phyloP scores from a whole-genome alignment of 2,113 vertebrate genomes.

The Etheostoma spectabile region DNA sequence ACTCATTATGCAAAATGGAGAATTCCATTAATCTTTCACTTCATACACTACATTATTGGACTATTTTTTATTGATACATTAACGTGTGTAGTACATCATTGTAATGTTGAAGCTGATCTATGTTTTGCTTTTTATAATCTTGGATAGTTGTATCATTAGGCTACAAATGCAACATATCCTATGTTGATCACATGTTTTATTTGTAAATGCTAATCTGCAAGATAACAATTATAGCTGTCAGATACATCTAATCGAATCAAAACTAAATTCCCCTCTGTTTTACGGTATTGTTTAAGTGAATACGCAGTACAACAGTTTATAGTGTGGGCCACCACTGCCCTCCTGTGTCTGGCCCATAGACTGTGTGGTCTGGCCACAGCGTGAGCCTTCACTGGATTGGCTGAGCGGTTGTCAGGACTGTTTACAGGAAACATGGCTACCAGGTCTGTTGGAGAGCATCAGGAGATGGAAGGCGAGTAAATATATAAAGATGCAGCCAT shows the following conservation, averaged over 20 bases:
- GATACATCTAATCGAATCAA: not conserved
- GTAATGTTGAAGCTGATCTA: conserved; percentile 8
- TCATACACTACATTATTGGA: not conserved
- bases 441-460: conserved; percentile 82
- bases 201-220: not conserved
- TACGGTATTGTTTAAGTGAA: not conserved
- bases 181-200: not conserved
- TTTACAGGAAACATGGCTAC: conserved; percentile 84
- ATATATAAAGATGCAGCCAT: not conserved
- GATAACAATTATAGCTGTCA: not conserved
- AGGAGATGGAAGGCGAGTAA: conserved; percentile 87
- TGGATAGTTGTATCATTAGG: not conserved
- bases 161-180: not conserved
- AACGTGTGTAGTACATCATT: not conserved
- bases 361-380: not conserved
- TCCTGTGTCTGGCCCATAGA: not conserved
- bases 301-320: not conserved
- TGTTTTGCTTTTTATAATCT: not conserved
- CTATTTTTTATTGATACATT: not conserved
- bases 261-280: not conserved
- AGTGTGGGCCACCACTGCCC: conserved; percentile 14
- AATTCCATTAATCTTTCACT: not conserved
- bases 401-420: conserved; percentile 71
- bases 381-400: conserved; percentile 70
- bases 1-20: not conserved